A percentile compares a stretch with the other conserved stretches of the same genome.
Evolutionary conservation across 2,113 vertebrate genomes (phyloP).

Genomic region (Tupaia chinensis): DNA sequence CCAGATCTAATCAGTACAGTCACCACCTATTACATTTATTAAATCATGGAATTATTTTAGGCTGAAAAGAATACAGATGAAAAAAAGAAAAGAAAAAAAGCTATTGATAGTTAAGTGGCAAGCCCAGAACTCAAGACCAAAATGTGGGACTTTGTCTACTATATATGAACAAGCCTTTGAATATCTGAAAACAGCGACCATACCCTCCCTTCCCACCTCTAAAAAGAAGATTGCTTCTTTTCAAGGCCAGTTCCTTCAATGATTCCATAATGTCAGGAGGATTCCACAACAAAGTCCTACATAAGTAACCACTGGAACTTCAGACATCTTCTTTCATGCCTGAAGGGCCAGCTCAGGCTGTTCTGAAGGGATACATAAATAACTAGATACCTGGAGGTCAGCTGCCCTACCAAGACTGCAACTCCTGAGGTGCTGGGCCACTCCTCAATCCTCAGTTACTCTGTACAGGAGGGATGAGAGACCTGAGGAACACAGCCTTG

Average conservation of each 20-base stretch:
- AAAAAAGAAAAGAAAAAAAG: background rate
- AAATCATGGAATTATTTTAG: constrained; percentile 62
- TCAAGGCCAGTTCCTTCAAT: background rate
- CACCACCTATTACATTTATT: constrained; percentile 52
- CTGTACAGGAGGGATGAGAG: background rate
- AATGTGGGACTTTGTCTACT: constrained; percentile 25
- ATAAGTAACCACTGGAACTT: background rate
- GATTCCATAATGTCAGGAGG: background rate
- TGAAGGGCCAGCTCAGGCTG: background rate
- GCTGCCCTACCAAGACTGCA: background rate
- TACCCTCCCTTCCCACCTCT: background rate
- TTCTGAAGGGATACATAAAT: background rate
- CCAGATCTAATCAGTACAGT: constrained; percentile 48
- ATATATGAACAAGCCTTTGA: constrained; percentile 18
- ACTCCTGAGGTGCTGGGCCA: background rate
- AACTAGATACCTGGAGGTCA: background rate
- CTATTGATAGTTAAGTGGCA: constrained; percentile 22
- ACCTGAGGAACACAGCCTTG: too few relatives aligned
- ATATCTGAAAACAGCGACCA: constrained; percentile 13
- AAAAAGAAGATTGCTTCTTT: background rate
- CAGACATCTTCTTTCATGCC: background rate
- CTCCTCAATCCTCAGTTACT: background rate
- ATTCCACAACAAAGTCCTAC: constrained; percentile 29
- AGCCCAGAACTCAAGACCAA: background rate
- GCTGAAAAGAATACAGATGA: constrained; percentile 53